These are phyloP conservation scores for Todiramphus saurophagus DNA, from an alignment of 2,113 vertebrate genomes.

Conservation along the genomic window DNA sequence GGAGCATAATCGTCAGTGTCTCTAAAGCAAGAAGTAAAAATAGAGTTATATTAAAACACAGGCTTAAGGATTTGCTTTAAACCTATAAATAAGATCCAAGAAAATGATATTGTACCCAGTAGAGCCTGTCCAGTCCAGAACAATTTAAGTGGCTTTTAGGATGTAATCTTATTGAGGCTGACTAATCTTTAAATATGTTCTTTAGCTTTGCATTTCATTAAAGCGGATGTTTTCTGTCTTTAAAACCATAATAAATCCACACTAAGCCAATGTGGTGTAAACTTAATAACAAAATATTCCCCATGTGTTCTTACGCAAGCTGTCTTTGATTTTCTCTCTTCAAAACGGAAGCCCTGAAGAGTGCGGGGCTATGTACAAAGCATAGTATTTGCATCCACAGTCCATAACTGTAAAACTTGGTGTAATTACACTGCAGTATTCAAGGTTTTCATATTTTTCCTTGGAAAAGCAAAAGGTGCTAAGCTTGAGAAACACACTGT, in stretches of 20 bases:
- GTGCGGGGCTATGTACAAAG: neutral
- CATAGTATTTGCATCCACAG: neutral
- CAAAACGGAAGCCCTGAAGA: neutral
- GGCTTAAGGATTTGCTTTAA: slow-evolving; percentile 34
- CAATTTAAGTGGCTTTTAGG: slow-evolving; percentile 58
- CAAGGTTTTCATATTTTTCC: neutral
- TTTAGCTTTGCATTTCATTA: slow-evolving; percentile 61
- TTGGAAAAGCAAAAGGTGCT: neutral
- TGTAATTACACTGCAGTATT: neutral
- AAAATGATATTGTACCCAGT: slow-evolving; percentile 14
- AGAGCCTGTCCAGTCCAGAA: slow-evolving; percentile 22
- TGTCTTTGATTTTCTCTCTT: neutral
- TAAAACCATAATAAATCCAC: slow-evolving; percentile 41
- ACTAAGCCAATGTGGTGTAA: neutral
- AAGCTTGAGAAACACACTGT: neutral
- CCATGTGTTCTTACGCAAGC: neutral
- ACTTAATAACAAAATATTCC: slow-evolving; percentile 40
- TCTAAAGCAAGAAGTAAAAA: slow-evolving; percentile 32
- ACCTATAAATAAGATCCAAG: slow-evolving; percentile 37
- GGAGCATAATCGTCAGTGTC: neutral
- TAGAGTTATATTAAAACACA: slow-evolving; percentile 32
- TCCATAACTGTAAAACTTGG: neutral
- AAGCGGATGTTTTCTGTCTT: slow-evolving; percentile 38
- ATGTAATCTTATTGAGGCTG: slow-evolving; percentile 43
- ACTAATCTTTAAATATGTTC: slow-evolving; percentile 53